These are phyloP conservation scores for Lophotis ruficrista DNA, from an alignment of 2,113 vertebrate genomes.

Conservation along the genomic window DNA sequence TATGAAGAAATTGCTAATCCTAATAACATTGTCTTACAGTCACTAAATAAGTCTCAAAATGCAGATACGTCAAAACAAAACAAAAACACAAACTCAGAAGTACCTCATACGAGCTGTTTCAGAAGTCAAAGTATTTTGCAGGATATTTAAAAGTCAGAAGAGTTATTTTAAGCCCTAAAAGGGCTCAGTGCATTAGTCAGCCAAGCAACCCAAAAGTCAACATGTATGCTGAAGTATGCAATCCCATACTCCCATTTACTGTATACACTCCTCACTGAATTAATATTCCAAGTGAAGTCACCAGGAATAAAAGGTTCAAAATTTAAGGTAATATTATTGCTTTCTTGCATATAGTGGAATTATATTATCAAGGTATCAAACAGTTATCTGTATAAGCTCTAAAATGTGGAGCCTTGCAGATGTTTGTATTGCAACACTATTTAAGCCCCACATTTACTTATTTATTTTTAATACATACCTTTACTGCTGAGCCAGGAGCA, in stretches of 20 bases:
- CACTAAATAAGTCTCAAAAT: neutral
- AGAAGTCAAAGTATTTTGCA: neutral
- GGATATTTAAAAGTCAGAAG: neutral
- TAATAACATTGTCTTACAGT: neutral
- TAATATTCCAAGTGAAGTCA: neutral
- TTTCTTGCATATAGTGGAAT: neutral
- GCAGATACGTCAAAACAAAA: neutral
- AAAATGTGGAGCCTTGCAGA: neutral
- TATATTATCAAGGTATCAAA: neutral
- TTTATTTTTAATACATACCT: constrained; percentile 71
- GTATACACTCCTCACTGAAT: neutral
- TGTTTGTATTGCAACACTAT: neutral
- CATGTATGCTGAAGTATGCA: neutral
- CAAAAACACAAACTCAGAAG: neutral
- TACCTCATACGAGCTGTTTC: neutral
- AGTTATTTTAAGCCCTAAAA: neutral
- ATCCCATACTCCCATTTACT: neutral
- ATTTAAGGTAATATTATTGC: neutral
- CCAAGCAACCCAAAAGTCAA: neutral
- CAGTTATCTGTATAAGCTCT: neutral
- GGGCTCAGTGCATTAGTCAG: neutral
- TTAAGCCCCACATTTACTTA: rapidly evolving
- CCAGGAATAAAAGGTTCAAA: neutral
- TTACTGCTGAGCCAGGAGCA: constrained; percentile 89
- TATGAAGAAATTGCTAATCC: neutral